Evolutionary conservation across 2,797 vertebrate genomes (phyloP), one percentile per base, ranked within the genome.

Genomic region (Bovichtus diacanthus): DNA sequence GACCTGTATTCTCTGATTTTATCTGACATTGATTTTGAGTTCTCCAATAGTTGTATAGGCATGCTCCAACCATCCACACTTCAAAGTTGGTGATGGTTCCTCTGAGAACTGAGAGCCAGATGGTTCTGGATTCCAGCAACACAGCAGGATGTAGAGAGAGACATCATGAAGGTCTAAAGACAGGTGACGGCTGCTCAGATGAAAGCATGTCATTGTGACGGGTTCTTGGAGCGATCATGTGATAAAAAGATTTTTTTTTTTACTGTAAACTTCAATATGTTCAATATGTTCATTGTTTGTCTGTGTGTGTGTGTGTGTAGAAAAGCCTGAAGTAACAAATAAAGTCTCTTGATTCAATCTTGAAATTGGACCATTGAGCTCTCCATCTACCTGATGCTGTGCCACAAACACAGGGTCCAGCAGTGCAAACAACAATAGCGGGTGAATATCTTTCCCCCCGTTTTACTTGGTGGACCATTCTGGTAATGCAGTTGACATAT

Each of bases 81-180:
- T 63, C 61, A 70, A 41, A 77, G 43, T 27, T 59, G 51, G 19
- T 39, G 72, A 60, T 70, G 61, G 68, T 65, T 76, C 29, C 55
- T 78, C 21, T 59, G 63, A 76, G 59, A 80, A 82, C 12, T 21
- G 58, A 76, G 58, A 76, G 69, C 83, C 78, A 76, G 70, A 88
- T 76, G 76, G 21, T 39, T 70, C 36, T 31, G 13, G 55, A 59
- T 73, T 64, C 47, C 58, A 75, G 59, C 38, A 50, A 29, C 73
- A 44, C 69, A 81, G 75, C 66, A 54, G 61, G 72, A 51, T 27
- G 18, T 56, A 53, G 10, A 75, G 34, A 61, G 38, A 72, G 76
- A 75, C 62, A 51, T 73, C 64, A 31, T 18, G 47, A 71, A 47
- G 76, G 39, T 51, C 38, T 8, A 43, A 23, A 53, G 44, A 46